phyloP scores from a whole-genome alignment of 2,797 vertebrate genomes.

The Spatula versicolor region DNA sequence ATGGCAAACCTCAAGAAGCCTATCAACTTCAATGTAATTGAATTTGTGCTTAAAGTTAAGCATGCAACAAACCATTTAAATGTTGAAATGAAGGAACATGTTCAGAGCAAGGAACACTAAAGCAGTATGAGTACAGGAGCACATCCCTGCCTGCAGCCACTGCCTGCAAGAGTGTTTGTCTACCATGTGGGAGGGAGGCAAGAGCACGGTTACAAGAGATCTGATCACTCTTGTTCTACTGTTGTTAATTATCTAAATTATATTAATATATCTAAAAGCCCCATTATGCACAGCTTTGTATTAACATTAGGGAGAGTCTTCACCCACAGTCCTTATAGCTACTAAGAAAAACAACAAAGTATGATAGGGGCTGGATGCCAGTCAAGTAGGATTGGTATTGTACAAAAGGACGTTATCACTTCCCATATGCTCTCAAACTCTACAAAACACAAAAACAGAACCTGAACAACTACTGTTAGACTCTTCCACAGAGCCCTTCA shows the following conservation, averaged over 20 bases:
- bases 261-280: background rate
- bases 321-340: background rate
- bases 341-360: background rate
- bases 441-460: background rate
- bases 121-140: background rate
- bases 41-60: background rate
- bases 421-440: background rate
- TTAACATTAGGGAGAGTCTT: background rate
- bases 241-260: background rate
- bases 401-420: background rate
- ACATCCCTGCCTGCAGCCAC: background rate
- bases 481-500: background rate
- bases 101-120: background rate
- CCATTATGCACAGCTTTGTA: background rate
- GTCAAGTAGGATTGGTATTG: background rate
- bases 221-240: background rate
- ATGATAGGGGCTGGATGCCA: background rate
- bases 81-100: background rate
- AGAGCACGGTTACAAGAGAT: background rate
- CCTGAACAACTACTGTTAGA: background rate
- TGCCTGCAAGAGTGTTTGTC: background rate
- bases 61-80: background rate
- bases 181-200: rapidly evolving
- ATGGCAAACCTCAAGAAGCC: background rate
- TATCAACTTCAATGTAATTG: background rate